Percentiles rank a stretch among this genome's conserved stretches.
These are phyloP conservation scores for Cavia porcellus DNA, from an alignment of 2,113 vertebrate species.

Conservation along the genomic window DNA sequence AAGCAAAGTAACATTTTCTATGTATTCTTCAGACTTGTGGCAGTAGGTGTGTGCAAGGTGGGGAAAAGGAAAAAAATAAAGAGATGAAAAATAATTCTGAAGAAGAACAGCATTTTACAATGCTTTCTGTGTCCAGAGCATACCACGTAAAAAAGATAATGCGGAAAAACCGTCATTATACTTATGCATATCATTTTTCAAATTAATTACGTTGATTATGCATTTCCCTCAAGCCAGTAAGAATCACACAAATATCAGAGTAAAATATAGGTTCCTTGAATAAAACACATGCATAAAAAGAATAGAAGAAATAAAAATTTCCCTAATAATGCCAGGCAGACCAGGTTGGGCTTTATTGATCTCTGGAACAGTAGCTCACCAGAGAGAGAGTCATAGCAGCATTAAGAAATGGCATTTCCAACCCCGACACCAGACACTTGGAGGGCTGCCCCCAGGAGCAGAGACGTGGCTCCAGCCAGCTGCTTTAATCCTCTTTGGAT, in stretches of 20 bases:
- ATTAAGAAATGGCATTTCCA: constrained; percentile 83
- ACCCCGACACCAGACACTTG: constrained; percentile 70
- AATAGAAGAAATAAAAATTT: constrained; percentile 37
- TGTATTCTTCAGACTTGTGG: background rate
- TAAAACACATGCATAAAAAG: background rate
- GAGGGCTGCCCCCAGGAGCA: constrained; percentile 69
- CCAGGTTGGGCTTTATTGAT: constrained; percentile 58
- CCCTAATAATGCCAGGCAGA: constrained; percentile 59
- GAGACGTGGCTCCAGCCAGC: constrained; percentile 49
- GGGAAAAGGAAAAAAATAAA: background rate
- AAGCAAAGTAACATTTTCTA: background rate
- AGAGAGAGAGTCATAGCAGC: constrained; percentile 65
- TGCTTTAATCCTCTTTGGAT: constrained; percentile 66
- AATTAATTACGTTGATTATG: constrained; percentile 10
- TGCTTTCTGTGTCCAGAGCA: background rate
- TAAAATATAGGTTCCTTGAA: background rate
- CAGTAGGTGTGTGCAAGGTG: rapidly evolving
- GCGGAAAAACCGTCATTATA: background rate
- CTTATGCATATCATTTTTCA: background rate
- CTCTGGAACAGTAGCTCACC: constrained; percentile 72
- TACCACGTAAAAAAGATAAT: background rate
- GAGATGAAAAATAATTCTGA: background rate
- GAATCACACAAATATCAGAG: constrained; percentile 12
- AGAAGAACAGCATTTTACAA: background rate
- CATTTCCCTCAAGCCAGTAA: constrained; percentile 1